A percentile compares a stretch with the other conserved stretches of the same genome.
phyloP scores from a whole-genome alignment of 2,888 invertebrate species.

The Drosophila leonis region DNA sequence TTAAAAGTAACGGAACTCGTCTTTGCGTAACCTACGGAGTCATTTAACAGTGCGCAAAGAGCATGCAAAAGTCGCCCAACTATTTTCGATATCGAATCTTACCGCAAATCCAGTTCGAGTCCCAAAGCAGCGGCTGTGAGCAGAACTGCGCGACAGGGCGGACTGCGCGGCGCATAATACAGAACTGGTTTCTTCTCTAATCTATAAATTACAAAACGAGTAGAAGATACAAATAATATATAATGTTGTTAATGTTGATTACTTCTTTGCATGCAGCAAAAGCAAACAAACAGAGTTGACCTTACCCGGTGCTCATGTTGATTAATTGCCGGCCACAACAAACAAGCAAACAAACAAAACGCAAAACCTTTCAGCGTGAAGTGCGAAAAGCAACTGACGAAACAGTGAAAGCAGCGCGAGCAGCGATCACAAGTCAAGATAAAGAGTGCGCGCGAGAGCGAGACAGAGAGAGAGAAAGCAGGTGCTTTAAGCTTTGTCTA shows the following conservation, averaged over 20 bases:
- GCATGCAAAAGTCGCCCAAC: slow-evolving; percentile 5
- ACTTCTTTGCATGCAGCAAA: slow-evolving; percentile 22
- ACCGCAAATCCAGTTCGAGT: slow-evolving; percentile 87
- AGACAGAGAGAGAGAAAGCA: neutral
- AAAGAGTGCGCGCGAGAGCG: neutral
- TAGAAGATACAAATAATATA: neutral
- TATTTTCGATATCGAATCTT: slow-evolving; percentile 35
- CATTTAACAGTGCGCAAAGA: too few species aligned
- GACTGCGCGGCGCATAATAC: slow-evolving; percentile 88
- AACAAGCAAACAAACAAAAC: slow-evolving; percentile 16
- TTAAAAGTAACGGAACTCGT: too few species aligned
- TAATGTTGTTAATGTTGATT: slow-evolving; percentile 32
- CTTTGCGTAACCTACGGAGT: too few species aligned
- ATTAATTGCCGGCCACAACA: slow-evolving; percentile 12
- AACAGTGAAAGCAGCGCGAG: slow-evolving; percentile 17
- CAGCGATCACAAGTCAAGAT: slow-evolving; percentile 19
- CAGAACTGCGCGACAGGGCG: slow-evolving; percentile 89
- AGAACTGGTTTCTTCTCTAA: slow-evolving; percentile 85
- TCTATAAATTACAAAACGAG: slow-evolving; percentile 6
- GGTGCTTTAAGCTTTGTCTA: slow-evolving; percentile 30
- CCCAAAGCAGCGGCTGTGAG: slow-evolving; percentile 89
- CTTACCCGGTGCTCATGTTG: slow-evolving; percentile 25
- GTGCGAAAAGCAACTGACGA: slow-evolving; percentile 31
- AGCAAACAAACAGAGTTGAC: slow-evolving; percentile 6
- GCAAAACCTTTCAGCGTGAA: slow-evolving; percentile 28